Evolutionary conservation across 2,113 vertebrate genomes (phyloP).

Genomic region (Ceyx margarethae): DNA sequence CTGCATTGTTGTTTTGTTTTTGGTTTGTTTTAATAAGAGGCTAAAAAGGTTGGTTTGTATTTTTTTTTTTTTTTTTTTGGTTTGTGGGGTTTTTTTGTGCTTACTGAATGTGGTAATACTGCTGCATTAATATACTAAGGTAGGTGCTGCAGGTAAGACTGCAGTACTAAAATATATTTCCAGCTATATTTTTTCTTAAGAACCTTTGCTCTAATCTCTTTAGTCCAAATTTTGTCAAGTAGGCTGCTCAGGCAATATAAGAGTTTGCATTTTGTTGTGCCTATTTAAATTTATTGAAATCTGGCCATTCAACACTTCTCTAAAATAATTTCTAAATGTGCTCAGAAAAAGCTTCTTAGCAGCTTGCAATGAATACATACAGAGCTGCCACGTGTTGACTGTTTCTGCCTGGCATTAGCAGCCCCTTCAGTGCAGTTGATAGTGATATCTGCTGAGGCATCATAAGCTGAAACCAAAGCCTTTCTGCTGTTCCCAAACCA

Average conservation of each 20-base stretch:
- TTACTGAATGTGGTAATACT: background rate
- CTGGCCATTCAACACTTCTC: background rate
- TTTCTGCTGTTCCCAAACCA: background rate
- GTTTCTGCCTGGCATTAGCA: conserved; percentile 7
- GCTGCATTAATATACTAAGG: background rate
- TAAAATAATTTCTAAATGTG: conserved; percentile 40
- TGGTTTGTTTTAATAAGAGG: background rate
- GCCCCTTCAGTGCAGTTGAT: background rate
- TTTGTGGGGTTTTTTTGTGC: background rate
- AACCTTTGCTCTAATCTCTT: background rate
- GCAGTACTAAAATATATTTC: background rate
- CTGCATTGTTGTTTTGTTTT: no score
- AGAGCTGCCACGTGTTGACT: conserved; percentile 2
- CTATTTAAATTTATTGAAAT: conserved; percentile 46
- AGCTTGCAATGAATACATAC: conserved; percentile 7
- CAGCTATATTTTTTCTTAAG: background rate
- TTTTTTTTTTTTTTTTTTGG: no score
- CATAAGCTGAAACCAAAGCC: background rate
- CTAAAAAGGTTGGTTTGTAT: no score
- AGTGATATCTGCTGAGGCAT: background rate
- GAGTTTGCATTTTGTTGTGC: background rate
- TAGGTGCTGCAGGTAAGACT: background rate
- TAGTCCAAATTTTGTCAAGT: background rate
- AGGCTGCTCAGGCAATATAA: background rate
- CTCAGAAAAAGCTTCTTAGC: conserved; percentile 54